Base-by-base conservation (phyloP, 2,797 vertebrate species). In the Gymnothorax javanicus region DNA sequence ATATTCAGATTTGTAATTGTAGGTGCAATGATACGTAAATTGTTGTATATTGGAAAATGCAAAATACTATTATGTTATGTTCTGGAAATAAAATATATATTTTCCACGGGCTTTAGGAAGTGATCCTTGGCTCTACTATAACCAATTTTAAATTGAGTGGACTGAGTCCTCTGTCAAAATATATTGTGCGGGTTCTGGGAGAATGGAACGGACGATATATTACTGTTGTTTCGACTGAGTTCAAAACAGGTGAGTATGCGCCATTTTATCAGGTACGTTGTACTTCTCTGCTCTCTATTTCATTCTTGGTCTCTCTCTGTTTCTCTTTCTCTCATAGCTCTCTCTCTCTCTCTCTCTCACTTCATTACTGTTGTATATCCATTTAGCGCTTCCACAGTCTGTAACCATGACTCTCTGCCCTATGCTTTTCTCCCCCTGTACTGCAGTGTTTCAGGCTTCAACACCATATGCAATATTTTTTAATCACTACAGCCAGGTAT, bases 161-260 rank as follows among this genome's bases (percentile, higher is more conserved):
- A 9, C 95, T 99, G 57, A 89, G 95, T 82, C 95, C 97, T 0
- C 94, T 94, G 43, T 95, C 96, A 27, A 94, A 27, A 83, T 99
- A 99, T 82, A 91, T 84, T 23, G 96, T 96, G 60, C 92, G 94
- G 91, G 95, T 99, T 2, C 95, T 95, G 90, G 96, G 96, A 1
- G 86, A 95, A 89, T 95, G 94, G 89, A 94, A 94, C 2, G 90
- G 94, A 33, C 91, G 88, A n/a, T 94, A 96, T 87, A 93, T 93
- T 0, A 92, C 95, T 0, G 87, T 97, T 0, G 91, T 97, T 58
- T 94, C 97, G 8, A 91, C 95, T 27, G 94, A 96, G 88, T 98
- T 99, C 87, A 94, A 94, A 85, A 99, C 98, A 23, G 97, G 98
- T 98, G 90, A 89, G 87, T 13, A n/a, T 57, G 27, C 17, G 17